These are phyloP conservation scores for Hirtodrosophila duncani DNA, from an alignment of 2,888 invertebrate genomes.

Conservation along the genomic window DNA sequence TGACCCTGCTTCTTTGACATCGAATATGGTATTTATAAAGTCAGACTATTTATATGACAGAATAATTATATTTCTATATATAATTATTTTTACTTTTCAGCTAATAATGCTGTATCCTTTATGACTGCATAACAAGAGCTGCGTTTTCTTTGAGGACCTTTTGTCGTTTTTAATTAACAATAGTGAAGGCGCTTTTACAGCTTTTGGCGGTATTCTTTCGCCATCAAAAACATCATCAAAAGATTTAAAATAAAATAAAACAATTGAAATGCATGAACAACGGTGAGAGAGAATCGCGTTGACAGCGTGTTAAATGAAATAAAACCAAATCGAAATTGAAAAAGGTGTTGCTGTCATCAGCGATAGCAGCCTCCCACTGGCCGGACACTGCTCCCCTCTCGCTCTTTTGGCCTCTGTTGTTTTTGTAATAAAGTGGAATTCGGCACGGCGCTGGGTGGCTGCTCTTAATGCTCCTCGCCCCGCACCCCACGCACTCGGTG, in stretches of 20 bases:
- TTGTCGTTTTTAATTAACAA: conserved; percentile 54
- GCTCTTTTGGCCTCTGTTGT: conserved; percentile 16
- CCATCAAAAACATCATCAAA: neutral
- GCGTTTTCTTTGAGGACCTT: too few species aligned
- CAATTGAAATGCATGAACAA: conserved; percentile 19
- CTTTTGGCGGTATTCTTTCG: conserved; percentile 50
- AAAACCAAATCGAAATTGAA: conserved; percentile 67
- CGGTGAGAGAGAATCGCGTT: conserved; percentile 26
- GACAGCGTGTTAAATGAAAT: conserved; percentile 60
- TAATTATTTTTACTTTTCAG: too few species aligned
- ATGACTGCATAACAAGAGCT: too few species aligned
- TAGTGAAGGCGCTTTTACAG: conserved; percentile 38
- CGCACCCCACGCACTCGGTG: conserved; percentile 46
- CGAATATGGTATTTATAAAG: too few species aligned
- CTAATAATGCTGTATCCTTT: too few species aligned
- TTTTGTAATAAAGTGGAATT: conserved; percentile 66
- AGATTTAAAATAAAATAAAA: conserved; percentile 34
- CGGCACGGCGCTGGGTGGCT: conserved; percentile 60
- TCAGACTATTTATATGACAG: too few species aligned
- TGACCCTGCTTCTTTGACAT: too few species aligned
- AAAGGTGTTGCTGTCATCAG: conserved; percentile 59
- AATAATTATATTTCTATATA: too few species aligned
- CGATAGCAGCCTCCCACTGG: conserved; percentile 22
- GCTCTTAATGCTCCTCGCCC: conserved; percentile 63
- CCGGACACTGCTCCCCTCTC: conserved; percentile 2